Conservation (phyloP, 1,140 invertebrate genomes). For the Scaptomyza montana region DNA sequence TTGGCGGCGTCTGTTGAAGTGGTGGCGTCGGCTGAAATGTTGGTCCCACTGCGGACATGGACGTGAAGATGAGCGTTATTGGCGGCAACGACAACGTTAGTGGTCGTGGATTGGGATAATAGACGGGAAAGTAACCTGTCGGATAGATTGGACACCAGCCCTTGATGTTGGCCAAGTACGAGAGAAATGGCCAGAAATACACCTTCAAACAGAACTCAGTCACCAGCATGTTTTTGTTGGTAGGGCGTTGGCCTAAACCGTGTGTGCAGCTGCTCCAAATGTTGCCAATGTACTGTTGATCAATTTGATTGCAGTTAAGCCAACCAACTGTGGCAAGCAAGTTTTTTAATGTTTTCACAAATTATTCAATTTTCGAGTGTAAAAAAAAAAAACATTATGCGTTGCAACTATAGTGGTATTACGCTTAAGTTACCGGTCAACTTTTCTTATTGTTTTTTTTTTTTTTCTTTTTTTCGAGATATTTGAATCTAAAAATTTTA, state of each 20-base stretch:
- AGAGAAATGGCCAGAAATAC: constrained; percentile 79
- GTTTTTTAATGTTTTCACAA: constrained; percentile 24
- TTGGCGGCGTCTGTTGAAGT: constrained; percentile 34
- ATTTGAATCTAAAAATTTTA: too few relatives aligned
- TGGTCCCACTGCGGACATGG: constrained; percentile 60
- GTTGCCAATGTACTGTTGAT: constrained; percentile 46
- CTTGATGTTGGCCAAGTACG: constrained; percentile 77
- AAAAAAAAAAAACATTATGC: constrained; percentile 27
- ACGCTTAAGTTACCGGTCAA: neutral
- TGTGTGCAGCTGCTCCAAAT: constrained; percentile 40
- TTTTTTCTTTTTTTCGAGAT: too few relatives aligned
- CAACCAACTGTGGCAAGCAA: constrained; percentile 50
- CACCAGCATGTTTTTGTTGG: constrained; percentile 57
- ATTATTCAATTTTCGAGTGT: constrained; percentile 58
- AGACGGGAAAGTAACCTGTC: constrained; percentile 75
- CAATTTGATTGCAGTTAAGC: constrained; percentile 38
- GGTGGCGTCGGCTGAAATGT: constrained; percentile 71
- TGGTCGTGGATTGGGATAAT: constrained; percentile 46
- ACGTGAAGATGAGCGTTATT: constrained; percentile 47
- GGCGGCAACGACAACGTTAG: constrained; percentile 39
- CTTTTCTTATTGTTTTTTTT: too few relatives aligned
- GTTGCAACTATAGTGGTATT: constrained; percentile 32
- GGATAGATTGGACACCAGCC: constrained; percentile 74
- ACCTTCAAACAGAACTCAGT: constrained; percentile 78
- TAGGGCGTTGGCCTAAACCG: neutral